Conservation (phyloP, 2,888 invertebrate genomes). For the Halictus ligatus region DNA sequence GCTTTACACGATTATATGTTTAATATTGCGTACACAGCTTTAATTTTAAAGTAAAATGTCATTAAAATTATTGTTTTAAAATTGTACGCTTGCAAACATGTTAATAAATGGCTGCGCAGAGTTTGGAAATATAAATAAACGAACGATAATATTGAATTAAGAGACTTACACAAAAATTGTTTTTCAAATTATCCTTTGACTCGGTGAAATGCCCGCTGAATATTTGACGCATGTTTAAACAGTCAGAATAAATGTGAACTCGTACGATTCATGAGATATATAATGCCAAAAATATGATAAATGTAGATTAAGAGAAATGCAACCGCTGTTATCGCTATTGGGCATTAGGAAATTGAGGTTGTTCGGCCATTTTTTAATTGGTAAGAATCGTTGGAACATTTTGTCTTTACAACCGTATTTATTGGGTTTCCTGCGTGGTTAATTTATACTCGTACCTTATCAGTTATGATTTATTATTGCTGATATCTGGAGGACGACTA, state of each 20-base stretch:
- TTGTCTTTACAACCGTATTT: neutral
- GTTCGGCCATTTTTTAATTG: neutral
- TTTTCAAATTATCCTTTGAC: neutral
- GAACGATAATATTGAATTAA: too few species aligned
- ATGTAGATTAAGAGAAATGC: neutral
- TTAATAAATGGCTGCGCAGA: too few species aligned
- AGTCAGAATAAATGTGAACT: neutral
- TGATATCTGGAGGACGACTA: neutral
- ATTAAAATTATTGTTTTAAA: too few species aligned
- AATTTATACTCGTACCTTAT: neutral
- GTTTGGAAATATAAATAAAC: too few species aligned
- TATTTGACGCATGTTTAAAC: neutral
- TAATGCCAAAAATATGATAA: neutral
- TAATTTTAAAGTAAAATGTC: neutral
- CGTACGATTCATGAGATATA: neutral
- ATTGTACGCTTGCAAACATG: too few species aligned
- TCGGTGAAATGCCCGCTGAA: neutral
- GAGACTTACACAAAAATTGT: neutral
- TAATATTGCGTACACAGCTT: neutral
- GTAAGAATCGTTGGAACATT: neutral
- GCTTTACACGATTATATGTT: too few species aligned
- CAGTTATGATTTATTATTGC: neutral
- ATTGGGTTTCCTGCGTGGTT: neutral
- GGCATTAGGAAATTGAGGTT: neutral
- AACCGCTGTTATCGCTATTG: neutral